Evolutionary conservation across 2,113 vertebrate species (phyloP).

Genomic region (Crypturellus undulatus): DNA sequence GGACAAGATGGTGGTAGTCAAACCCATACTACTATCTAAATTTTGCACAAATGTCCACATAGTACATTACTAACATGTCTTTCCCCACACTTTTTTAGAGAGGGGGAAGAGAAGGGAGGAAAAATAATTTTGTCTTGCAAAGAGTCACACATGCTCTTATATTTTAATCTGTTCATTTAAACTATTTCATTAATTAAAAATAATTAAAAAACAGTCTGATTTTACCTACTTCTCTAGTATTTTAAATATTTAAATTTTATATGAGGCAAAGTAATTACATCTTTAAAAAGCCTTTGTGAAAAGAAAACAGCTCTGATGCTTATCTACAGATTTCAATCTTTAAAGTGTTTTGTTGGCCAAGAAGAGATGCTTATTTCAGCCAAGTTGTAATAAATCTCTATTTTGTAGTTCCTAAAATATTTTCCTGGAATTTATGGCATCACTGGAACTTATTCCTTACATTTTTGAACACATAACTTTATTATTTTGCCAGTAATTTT

Average conservation of each 20-base stretch:
- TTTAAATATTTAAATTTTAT: neutral
- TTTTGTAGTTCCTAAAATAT: conserved; percentile 63
- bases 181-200: neutral
- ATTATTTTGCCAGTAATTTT: conserved; percentile 71
- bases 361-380: conserved; percentile 48
- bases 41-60: fast-evolving
- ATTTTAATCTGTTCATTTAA: neutral
- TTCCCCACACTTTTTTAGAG: neutral
- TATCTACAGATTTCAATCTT: conserved; percentile 16
- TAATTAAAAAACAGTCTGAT: neutral
- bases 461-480: conserved; percentile 57
- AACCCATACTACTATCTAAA: neutral
- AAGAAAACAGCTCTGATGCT: conserved; percentile 9
- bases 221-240: neutral
- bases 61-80: fast-evolving
- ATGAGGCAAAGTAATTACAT: neutral
- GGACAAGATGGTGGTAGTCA: neutral
- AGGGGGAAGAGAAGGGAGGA: neutral
- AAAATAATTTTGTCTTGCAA: neutral
- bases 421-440: conserved; percentile 72
- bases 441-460: conserved; percentile 64
- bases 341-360: conserved; percentile 12
- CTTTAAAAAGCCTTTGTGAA: neutral
- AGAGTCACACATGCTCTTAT: neutral
- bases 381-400: conserved; percentile 55